phyloP scores from a whole-genome alignment of 2,113 vertebrate species.

The Lepus americanus region DNA sequence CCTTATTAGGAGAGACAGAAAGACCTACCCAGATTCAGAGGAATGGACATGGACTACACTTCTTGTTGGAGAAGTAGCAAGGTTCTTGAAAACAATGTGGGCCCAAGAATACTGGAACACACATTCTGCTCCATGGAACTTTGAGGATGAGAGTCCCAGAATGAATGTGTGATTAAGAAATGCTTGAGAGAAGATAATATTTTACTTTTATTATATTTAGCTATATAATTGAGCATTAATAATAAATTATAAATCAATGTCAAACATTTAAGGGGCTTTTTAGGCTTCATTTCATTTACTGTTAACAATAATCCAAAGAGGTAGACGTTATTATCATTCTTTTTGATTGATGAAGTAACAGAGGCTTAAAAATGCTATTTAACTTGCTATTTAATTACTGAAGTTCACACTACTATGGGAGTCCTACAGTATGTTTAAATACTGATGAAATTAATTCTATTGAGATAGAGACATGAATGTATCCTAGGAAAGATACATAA shows the following conservation, averaged over 20 bases:
- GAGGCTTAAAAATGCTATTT: slow-evolving; percentile 46
- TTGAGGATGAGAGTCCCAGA: not conserved
- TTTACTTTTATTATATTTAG: slow-evolving; percentile 36
- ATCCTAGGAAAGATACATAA: not conserved
- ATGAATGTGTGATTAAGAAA: not conserved
- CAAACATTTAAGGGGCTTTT: slow-evolving; percentile 36
- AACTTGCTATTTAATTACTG: slow-evolving; percentile 44
- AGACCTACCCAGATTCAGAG: not conserved
- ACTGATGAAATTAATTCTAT: not conserved
- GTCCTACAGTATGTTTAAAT: slow-evolving; percentile 24
- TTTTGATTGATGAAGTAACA: slow-evolving; percentile 47
- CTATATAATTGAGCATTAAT: not conserved
- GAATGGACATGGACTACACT: not conserved
- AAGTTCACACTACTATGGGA: not conserved
- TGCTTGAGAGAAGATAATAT: not conserved
- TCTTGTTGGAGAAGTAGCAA: not conserved
- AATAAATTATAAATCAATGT: slow-evolving; percentile 52
- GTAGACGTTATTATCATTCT: slow-evolving; percentile 10
- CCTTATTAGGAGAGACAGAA: not conserved
- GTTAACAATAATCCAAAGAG: slow-evolving; percentile 41
- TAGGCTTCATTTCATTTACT: slow-evolving; percentile 53
- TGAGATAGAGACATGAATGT: not conserved
- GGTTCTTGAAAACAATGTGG: not conserved
- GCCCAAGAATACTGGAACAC: not conserved
- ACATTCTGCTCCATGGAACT: not conserved